Conservation (phyloP, 2,888 invertebrate species). For the Pterostichus madidus region DNA sequence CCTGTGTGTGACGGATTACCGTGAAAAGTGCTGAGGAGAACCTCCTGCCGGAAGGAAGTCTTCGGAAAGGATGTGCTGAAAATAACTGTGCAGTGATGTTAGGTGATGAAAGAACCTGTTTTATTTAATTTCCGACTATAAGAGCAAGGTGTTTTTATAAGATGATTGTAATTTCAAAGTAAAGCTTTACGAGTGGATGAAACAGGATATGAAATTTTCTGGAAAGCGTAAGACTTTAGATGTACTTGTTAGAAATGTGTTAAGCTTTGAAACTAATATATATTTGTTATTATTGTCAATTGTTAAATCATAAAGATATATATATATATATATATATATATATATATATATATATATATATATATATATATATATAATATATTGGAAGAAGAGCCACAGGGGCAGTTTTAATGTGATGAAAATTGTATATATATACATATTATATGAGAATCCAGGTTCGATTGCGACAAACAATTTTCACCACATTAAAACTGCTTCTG, state of each 20-base stretch:
- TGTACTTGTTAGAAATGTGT: not conserved
- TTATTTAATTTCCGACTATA: conserved; percentile 20
- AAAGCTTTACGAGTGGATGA: not conserved
- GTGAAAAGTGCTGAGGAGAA: not conserved
- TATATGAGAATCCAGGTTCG: no score
- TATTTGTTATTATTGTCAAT: no score
- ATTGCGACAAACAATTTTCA: no score
- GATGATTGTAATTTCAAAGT: conserved; percentile 12
- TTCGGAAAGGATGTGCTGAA: conserved; percentile 39
- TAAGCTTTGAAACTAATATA: not conserved
- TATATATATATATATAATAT: no score
- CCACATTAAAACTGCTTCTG: no score
- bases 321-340: no score
- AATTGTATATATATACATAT: no score
- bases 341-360: no score
- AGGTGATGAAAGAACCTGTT: conserved; percentile 5
- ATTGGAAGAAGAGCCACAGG: no score
- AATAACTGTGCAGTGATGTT: not conserved
- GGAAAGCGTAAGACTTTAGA: not conserved
- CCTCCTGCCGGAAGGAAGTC: conserved; percentile 19
- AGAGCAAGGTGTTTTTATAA: not conserved
- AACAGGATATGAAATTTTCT: conserved; percentile 28
- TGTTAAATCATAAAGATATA: no score
- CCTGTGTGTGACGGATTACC: conserved; percentile 55
- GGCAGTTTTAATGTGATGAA: no score